Evolutionary conservation across 2,888 invertebrate species (phyloP).

Genomic region (Lasius platythorax): DNA sequence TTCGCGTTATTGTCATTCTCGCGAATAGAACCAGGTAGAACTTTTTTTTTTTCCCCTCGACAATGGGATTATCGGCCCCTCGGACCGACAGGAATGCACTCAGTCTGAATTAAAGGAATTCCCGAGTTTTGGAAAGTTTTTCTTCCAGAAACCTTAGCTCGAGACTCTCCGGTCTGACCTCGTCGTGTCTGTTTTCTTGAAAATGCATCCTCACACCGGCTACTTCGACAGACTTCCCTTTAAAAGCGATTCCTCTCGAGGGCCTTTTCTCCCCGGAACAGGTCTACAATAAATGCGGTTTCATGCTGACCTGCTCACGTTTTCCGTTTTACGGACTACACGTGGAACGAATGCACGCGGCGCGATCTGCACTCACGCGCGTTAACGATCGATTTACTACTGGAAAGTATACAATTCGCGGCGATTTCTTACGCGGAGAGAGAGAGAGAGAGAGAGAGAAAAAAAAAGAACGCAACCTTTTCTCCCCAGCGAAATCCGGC

Average conservation of each 20-base stretch:
- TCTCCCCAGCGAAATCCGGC: not conserved
- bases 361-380: not conserved
- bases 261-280: conserved; percentile 56
- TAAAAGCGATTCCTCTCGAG: conserved; percentile 72
- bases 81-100: not conserved
- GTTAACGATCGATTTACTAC: conserved; percentile 26
- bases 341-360: conserved; percentile 34
- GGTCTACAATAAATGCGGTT: not conserved
- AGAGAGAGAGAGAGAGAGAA: not conserved
- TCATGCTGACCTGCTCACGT: conserved; percentile 23
- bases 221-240: conserved; percentile 58
- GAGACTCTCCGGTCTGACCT: not conserved
- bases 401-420: conserved; percentile 21
- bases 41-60: not conserved
- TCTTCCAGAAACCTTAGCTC: not conserved
- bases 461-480: not conserved
- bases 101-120: not conserved
- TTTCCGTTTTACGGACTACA: conserved; percentile 23
- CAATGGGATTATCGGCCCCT: not conserved
- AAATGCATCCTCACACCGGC: conserved; percentile 59
- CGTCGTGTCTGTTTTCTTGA: conserved; percentile 47
- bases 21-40: not conserved
- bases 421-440: not conserved
- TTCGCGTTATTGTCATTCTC: not conserved
- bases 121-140: conserved; percentile 12